Evolutionary conservation across 1,140 invertebrate genomes (phyloP), one percentile per base, ranked within the genome.

Genomic region (Doryteuthis pealeii): DNA sequence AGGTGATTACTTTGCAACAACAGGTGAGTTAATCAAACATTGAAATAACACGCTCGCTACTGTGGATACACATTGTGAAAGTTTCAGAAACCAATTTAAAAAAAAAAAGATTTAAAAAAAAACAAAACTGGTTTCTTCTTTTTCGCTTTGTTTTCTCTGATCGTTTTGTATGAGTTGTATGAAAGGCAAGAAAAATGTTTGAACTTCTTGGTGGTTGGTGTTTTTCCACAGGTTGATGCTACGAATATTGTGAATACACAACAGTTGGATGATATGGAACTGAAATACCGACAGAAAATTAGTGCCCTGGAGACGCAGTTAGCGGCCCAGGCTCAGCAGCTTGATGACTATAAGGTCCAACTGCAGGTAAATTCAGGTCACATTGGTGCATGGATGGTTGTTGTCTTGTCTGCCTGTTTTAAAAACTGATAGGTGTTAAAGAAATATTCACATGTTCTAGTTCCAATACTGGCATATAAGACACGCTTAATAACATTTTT

Each of bases 221-320:
- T 40, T 40, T 40, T 40, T 22, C 54, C 71, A 0, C 70, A 85
- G 84, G 77, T 85, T 66, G 78, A 83, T 78, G 82, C 83, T 28
- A 77, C 82, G 35, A 82, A 74, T 65, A 80, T 85, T 71, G 83
- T 86, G 26, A 80, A 80, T 35, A 83, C 72, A 49, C 83, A 87
- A 67, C 81, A 84, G n/a, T 74, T 88, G 32, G 81, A 87, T 49
- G 82, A 86, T 66, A 80, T 85, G 76, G 81, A 66, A 58, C 69
- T 43, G 31, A 81, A 80, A 70, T 80, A 80, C 72, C 76, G 81
- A 31, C 71, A 80, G 54, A 76, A 86, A 69, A 73, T 84, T 4
- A 71, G 74, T 33, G 82, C 82, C 68, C 66, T 85, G 3, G 62
- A 81, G 43, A 66, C 76, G 12, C 78, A 85, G 32, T 32, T 85